Percentiles rank a stretch among this genome's conserved stretches.
Conservation (phyloP, 2,113 vertebrate species). For the Neogale vison region DNA sequence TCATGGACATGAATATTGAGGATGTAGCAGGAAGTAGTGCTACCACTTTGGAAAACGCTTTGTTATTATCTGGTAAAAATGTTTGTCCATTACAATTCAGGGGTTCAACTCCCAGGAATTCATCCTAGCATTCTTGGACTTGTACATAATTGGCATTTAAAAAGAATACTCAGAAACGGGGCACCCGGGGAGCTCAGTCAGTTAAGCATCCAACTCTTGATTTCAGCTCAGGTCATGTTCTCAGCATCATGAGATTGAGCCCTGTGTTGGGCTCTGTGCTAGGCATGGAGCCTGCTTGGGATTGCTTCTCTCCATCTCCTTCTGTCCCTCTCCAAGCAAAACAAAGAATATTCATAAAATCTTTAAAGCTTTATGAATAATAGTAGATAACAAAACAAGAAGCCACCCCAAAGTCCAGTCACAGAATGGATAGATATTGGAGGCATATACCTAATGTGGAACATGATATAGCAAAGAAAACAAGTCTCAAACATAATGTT, state of each 20-base stretch:
- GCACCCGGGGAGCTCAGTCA: not conserved
- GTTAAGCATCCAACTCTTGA: not conserved
- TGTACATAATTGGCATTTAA: not conserved
- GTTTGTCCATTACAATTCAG: not conserved
- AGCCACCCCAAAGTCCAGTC: not conserved
- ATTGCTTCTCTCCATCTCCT: not conserved
- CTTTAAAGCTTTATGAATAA: not conserved
- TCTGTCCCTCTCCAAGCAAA: not conserved
- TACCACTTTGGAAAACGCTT: not conserved
- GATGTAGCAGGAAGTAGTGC: not conserved
- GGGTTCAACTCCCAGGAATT: not conserved
- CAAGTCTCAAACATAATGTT: not conserved
- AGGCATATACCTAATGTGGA: not conserved
- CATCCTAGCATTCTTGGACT: not conserved
- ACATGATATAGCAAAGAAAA: not conserved
- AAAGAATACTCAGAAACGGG: not conserved
- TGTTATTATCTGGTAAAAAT: not conserved
- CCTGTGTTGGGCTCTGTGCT: not conserved
- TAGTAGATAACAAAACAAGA: not conserved
- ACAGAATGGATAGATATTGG: not conserved
- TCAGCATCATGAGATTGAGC: not conserved
- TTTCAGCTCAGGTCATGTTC: not conserved
- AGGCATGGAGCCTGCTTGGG: not conserved
- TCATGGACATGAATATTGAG: not conserved
- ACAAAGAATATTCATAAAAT: not conserved